Conservation (phyloP, 2,113 vertebrate species). For the Syrmaticus mikado region DNA sequence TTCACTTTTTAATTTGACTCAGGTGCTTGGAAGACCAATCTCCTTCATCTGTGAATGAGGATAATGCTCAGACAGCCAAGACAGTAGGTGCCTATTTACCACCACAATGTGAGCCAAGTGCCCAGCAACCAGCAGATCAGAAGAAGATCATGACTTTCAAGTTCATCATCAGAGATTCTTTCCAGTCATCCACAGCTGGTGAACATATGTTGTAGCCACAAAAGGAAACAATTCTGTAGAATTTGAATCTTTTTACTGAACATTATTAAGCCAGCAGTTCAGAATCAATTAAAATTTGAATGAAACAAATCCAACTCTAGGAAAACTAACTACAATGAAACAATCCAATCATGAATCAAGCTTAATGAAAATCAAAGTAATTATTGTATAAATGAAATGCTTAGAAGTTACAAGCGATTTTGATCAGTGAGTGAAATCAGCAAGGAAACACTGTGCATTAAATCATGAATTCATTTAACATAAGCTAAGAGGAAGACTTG, state of each 20-base stretch:
- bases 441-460: background rate
- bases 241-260: slow-evolving; percentile 1
- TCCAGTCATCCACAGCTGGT: background rate
- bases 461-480: background rate
- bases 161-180: background rate
- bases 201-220: background rate
- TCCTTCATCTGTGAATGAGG: background rate
- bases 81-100: background rate
- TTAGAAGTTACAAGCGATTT: background rate
- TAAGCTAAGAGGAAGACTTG: background rate
- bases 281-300: slow-evolving; percentile 22
- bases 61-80: background rate
- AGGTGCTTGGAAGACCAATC: rapidly evolving
- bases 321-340: background rate
- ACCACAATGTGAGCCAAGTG: background rate
- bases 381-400: background rate
- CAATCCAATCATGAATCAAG: background rate
- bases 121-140: background rate
- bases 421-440: background rate
- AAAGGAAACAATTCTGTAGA: background rate
- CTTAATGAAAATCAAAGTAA: background rate
- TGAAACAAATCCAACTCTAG: background rate
- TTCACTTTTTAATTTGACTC: background rate
- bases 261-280: background rate
- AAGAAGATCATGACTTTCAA: background rate